Base-by-base conservation (phyloP, 2,797 vertebrate genomes). In the Brachymystax lenok region DNA sequence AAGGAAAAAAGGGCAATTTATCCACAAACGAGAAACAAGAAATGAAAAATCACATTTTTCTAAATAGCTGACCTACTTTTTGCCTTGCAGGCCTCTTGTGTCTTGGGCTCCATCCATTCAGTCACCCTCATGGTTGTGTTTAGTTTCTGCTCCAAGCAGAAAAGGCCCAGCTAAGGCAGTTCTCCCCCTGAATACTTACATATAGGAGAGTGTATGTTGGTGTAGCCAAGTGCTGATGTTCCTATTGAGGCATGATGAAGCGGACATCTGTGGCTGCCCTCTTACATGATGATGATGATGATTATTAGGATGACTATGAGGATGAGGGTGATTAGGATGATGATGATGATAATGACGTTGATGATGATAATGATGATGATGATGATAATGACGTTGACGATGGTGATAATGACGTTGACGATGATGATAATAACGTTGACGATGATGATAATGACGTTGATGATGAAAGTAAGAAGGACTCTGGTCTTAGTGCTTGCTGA, bases 51-150 rank as follows among this genome's bases (percentile, higher is more conserved):
- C 89, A 90, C 84, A 91, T 92, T 88, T 92, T 91, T 92, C 88
- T 90, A 91, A 94, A 92, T 87, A 92, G 85, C 90, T 94, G 91
- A 93, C 92, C 93, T 91, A 92, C 87, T 90, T 93, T 89, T 81
- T 84, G 80, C 83, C 85, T 88, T 83, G 83, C 81, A 85, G 87
- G 87, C 87, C 86, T 90, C 86, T 74, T 68, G 85, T 90, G 88
- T 86, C 86, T 88, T 81, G 80, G 4, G 64, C 82, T 83, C 77
- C 52, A 73, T 73, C 72, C 75, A 77, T 83, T 79, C 79, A 71
- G 75, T 74, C 73, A 68, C 84, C 87, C 89, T 88, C 82, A 82
- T 76, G 84, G 79, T 86, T 87, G 74, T 81, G 84, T 90, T 87
- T 78, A 87, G 85, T 71, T 27, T 30, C 50, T 54, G 12, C 24